Evolutionary conservation across 2,113 vertebrate species (phyloP).

Genomic region (Tenrec ecaudatus): DNA sequence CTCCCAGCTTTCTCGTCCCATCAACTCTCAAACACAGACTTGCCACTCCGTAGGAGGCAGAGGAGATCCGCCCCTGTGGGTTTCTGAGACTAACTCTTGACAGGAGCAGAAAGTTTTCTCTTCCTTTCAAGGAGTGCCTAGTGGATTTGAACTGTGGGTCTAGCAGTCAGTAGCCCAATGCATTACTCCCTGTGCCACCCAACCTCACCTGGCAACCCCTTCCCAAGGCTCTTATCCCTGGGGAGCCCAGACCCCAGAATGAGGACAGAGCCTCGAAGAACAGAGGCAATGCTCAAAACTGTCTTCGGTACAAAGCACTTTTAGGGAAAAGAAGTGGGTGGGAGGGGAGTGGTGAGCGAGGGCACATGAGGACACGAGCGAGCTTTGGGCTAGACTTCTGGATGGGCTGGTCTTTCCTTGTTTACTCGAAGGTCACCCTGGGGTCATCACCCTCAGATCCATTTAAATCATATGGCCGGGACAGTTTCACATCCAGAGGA

Average conservation of each 20-base stretch:
- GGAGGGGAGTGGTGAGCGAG: background rate
- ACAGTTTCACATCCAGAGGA: background rate
- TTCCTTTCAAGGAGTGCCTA: no score
- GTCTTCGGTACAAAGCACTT: background rate
- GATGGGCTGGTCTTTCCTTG: background rate
- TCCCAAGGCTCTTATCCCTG: background rate
- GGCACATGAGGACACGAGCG: background rate
- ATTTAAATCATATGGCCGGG: background rate
- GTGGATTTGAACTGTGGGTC: no score
- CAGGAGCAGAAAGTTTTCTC: no score
- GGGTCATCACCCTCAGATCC: background rate
- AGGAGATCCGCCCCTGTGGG: no score
- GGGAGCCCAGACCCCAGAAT: background rate
- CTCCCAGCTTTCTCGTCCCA: background rate
- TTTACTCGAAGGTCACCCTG: background rate
- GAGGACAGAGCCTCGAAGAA: background rate
- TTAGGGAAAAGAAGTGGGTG: background rate
- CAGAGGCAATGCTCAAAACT: background rate
- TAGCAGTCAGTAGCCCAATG: no score
- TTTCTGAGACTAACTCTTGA: no score
- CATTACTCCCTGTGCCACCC: background rate
- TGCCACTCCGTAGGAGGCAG: no score
- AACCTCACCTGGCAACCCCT: background rate
- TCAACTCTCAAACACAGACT: background rate
- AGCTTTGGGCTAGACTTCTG: background rate